Evolutionary conservation across 2,113 vertebrate species (phyloP).

Genomic region (Ovis canadensis): DNA sequence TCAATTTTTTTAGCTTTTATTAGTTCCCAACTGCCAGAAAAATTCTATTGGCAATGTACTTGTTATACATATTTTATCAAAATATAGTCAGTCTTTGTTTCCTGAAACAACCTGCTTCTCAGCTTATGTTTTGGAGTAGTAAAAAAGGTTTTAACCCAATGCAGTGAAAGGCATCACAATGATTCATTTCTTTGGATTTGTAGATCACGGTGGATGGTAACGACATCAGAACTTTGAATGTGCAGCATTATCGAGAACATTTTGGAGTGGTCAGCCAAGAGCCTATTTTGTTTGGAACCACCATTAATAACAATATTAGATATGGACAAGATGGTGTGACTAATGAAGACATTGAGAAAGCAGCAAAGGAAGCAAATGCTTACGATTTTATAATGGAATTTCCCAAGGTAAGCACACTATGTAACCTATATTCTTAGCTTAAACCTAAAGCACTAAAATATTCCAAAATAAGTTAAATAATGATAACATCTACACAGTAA

Average conservation of each 20-base stretch:
- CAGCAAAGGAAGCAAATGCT: slow-evolving; percentile 73
- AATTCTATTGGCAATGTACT: background rate
- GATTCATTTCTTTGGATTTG: background rate
- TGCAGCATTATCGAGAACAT: slow-evolving; percentile 63
- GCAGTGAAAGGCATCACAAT: background rate
- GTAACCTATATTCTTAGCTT: background rate
- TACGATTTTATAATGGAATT: slow-evolving; percentile 73
- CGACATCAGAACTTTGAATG: slow-evolving; percentile 68
- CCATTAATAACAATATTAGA: slow-evolving; percentile 72
- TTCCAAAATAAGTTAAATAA: background rate
- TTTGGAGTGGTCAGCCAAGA: slow-evolving; percentile 77
- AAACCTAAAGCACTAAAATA: background rate
- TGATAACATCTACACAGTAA: background rate
- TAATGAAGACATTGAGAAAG: slow-evolving; percentile 68
- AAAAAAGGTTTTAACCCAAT: background rate
- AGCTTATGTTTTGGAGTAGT: background rate
- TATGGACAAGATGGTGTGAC: slow-evolving; percentile 65
- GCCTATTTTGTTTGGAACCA: slow-evolving; percentile 72
- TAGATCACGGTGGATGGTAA: slow-evolving; percentile 68
- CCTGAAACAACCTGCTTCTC: background rate
- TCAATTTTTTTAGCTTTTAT: background rate
- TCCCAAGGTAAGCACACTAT: slow-evolving; percentile 60
- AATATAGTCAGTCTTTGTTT: background rate
- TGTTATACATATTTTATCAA: background rate
- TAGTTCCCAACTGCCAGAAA: background rate